Evolutionary conservation across 2,113 vertebrate genomes (phyloP), one percentile per base, ranked within the genome.

Genomic region (Nothoprocta pentlandii): DNA sequence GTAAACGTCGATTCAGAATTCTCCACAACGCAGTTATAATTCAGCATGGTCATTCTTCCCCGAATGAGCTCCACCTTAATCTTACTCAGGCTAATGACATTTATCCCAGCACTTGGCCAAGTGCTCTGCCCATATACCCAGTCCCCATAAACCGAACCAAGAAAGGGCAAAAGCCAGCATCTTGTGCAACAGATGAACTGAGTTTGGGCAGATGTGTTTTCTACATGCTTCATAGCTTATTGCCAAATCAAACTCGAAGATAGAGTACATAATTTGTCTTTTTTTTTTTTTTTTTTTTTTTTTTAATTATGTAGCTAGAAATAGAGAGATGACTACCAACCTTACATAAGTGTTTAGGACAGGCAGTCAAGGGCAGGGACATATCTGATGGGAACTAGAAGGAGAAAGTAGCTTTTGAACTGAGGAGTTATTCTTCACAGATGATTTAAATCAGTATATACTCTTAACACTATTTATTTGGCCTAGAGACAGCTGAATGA

Each of bases 401-500:
- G 32, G 20, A 39, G 7, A 92, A 91, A 56, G 51, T 4, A 88
- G 23, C 3, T 77, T 92, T 93, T 59, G 12, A 89, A 25, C 42
- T 51, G 64, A 30, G 30, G 17, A 8, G 6, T 42, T 30, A 32
- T 89, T 56, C 36, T 87, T 93, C 68, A 51, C 51, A 80, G 41
- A 74, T 71, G 4, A 78, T 59, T 94, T 93, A 88, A 68, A 75
- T 12, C 9, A 14, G 9, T 54, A 26, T 67, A 28, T 17, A 58
- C 17, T 87, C 54, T 44, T 68, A 66, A 36, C 6, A 46, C 78
- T 66, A 83, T 80, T 80, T 42, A 30, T 51, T 53, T 47, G 42
- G 71, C 30, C 47, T 47, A 28, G 67, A 82, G 75, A 70, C 20
- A 80, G n/a, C 2, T 84, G 66, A 95, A 34, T 71, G 77, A 93